Conservation (phyloP, 2,797 vertebrate genomes). For the Emys orbicularis region DNA sequence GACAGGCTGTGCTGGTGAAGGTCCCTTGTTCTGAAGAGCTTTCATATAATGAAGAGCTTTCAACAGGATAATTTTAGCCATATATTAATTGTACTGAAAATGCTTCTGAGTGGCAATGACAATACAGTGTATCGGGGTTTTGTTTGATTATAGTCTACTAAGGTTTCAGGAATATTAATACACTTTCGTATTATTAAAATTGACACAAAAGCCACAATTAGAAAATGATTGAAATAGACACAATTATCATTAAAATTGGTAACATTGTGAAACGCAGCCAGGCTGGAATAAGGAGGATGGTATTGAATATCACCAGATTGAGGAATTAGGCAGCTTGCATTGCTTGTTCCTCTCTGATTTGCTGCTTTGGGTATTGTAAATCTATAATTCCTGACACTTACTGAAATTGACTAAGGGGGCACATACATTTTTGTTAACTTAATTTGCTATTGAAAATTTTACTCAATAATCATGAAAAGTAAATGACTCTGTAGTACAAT, state of each 20-base stretch:
- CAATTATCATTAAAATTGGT: slow-evolving; percentile 17
- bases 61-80: slow-evolving; percentile 42
- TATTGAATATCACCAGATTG: background rate
- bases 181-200: background rate
- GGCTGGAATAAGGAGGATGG: background rate
- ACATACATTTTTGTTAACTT: slow-evolving; percentile 80
- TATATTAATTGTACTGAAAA: background rate
- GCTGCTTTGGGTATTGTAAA: slow-evolving; percentile 70
- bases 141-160: slow-evolving; percentile 36
- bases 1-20: background rate
- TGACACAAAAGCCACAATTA: background rate
- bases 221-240: slow-evolving; percentile 16
- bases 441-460: slow-evolving; percentile 81
- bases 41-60: slow-evolving; percentile 11
- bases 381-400: slow-evolving; percentile 77
- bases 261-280: slow-evolving; percentile 10
- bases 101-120: slow-evolving; percentile 16
- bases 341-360: slow-evolving; percentile 65
- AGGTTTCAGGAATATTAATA: slow-evolving; percentile 21
- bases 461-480: slow-evolving; percentile 81
- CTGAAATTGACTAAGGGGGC: slow-evolving; percentile 73
- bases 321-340: slow-evolving; percentile 27
- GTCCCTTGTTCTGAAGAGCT: slow-evolving; percentile 3
- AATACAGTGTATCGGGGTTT: background rate
- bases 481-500: slow-evolving; percentile 72